Base-by-base conservation (phyloP, 2,113 vertebrate species). In the Erythrocercus mccallii region DNA sequence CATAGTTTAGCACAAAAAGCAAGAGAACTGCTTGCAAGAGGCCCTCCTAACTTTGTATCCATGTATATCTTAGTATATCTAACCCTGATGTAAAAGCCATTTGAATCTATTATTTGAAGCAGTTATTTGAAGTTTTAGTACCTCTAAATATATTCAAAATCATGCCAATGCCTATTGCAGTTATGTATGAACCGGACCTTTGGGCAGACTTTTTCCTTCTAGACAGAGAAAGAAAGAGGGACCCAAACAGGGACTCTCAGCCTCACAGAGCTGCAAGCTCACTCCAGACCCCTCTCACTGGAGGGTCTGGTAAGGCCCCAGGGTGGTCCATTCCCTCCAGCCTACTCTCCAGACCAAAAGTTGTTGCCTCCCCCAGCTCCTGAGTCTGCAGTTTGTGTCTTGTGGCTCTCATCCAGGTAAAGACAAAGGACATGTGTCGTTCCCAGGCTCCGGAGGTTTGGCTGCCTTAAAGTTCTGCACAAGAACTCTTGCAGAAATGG, bases 1-100 rank as follows among this genome's bases (percentile, higher is more conserved):
- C 8, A 25, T 79, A 65, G 40, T 69, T 69, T n/a, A 80, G 54
- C 42, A 71, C 0, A 0, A 77, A 81, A 87, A 21, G 23, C 1
- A 9, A 56, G 5, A 81, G n/a, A 24, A 28, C 4, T 60, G 53
- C 40, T 64, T 85, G 44, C 38, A 71, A 72, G 61, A 85, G 17
- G n/a, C 38, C 4, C 22, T 84, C 56, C 33, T 30, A 81, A 8
- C 11, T 78, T 81, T 50, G 33, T 17, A 71, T 61, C 30, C 60
- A 62, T 6, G 9, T 50, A 72, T n/a, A 85, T 44, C 33, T 66
- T 62, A 78, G 24, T n/a, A 44, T 31, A 89, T 31, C n/a, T 50
- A 21, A 22, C 17, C 15, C 21, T 61, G 15, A 87, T 65, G 42
- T 27, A 87, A 91, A 94, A 91, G 40, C 12, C 19, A 50, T 65